Evolutionary conservation across 1,140 invertebrate genomes (phyloP), one percentile per base, ranked within the genome.

Genomic region (Calephelis virginiensis): DNA sequence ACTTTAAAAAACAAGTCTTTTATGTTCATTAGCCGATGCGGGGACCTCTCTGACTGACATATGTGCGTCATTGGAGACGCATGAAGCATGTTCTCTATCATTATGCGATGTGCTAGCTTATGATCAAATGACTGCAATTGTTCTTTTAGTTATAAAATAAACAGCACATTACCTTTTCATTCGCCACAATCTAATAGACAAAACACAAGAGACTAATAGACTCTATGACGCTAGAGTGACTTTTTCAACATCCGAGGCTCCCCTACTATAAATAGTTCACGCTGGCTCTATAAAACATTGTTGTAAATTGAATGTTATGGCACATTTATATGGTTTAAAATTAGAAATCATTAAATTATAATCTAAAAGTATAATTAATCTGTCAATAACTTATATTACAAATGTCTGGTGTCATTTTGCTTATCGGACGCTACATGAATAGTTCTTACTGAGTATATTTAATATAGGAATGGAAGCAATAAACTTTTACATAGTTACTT

Each of bases 361-460:
- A 56, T 37, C 9, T 37, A 11, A 12, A 37, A 37, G 12, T 14
- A 37, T 56, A 37, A 56, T 56, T 56, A 56, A 56, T 56, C 53
- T 28, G 53, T 28, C 53, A 28, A 37, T 28, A 56, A 56, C 14
- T 53, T 53, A 17, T 6, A 56, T 56, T 17, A 56, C 53, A 56
- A 17, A 56, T 11, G 28, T 53, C 6, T 13, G 14, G n/a, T 10
- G 53, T 56, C 53, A 28, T 28, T 56, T 56, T 56, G 53, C 11
- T 56, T 56, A 28, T 56, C 53, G 28, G 28, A 17, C 49, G 17
- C 9, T 9, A 37, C 7, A 10, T 4, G 53, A 56, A 6, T 56
- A 12, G 17, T 56, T 56, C 37, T 56, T 56, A 28, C 28, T 56
- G 14, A 17, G 11, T 37, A 8, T 28, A 6, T 28, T 28, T 28